A percentile compares a stretch with the other conserved stretches of the same genome.
Evolutionary conservation across 2,113 vertebrate genomes (phyloP).

Genomic region (Lamprologus sp.): DNA sequence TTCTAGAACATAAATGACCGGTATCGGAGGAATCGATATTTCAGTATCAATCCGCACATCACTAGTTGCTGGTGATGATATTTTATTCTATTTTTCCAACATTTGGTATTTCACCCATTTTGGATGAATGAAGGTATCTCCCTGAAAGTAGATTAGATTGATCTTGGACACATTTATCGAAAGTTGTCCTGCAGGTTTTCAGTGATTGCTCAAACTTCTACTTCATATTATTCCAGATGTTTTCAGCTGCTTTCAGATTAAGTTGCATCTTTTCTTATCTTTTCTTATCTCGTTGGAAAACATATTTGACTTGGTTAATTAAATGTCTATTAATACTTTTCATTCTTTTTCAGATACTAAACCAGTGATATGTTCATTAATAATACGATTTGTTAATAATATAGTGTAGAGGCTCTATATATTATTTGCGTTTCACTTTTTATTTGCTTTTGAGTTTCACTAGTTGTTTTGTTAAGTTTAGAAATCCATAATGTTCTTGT

Average conservation of each 20-base stretch:
- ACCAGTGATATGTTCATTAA: background rate
- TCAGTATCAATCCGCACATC: no score
- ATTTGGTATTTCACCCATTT: background rate
- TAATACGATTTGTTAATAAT: background rate
- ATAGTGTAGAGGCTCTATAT: background rate
- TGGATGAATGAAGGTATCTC: background rate
- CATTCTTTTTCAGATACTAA: background rate
- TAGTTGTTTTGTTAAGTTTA: accelerated
- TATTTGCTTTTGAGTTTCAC: background rate
- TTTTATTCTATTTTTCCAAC: background rate
- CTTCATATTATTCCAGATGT: background rate
- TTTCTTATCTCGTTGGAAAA: background rate
- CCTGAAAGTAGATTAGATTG: background rate
- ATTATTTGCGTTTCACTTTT: background rate
- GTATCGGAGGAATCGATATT: no score
- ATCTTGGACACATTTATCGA: background rate
- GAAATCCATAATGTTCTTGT: background rate
- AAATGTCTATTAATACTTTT: background rate
- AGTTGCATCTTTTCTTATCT: accelerated
- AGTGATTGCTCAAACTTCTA: background rate
- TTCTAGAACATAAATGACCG: no score
- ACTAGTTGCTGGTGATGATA: background rate
- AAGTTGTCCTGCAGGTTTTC: background rate
- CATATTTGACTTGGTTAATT: background rate
- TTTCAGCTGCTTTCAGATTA: background rate